Base-by-base conservation (phyloP, 2,888 invertebrate genomes). In the Ormyrus thymus region DNA sequence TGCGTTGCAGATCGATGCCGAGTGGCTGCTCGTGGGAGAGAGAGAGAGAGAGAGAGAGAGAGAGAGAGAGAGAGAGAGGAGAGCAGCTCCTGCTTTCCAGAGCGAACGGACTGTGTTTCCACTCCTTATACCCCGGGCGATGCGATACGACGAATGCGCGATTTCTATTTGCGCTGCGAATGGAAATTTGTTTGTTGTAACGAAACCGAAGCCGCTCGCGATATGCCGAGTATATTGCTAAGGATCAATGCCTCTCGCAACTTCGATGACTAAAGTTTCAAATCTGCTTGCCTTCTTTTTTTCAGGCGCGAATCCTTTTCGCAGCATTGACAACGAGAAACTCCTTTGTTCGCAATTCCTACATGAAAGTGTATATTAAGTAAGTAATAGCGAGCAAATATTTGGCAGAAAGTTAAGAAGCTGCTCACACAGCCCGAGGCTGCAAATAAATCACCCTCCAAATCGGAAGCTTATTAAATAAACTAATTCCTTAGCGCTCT, bases 121-220 rank as follows among this genome's bases (percentile, higher is more conserved):
- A 10, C 10, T 10, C 46, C 29, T 65, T n/a, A 55, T 56, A 45
- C 55, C 13, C 6, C 45, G n/a, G 43, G 29, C 29, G 29, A 29
- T 29, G 29, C 29, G 29, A 29, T 29, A 29, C 29, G 29, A 29
- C 43, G 66, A 10, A 51, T 43, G 6, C 68, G 68, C 55, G 61
- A 78, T 78, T 73, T 73, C 55, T 68, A 68, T 78, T 78, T 73
- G 68, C 66, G 11, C 55, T 53, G 45, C 43, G 58, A 71, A 71
- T 65, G 65, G 58, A 46, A 68, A 78, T 73, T 66, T 71, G 72
- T 59, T 59, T 7, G 65, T 53, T 66, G 71, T n/a, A 29, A 56
- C 11, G 59, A 7, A 7, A 2, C 11, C 43, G 7, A 9, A 45
- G 43, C 56, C n/a, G 43, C 29, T 7, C 7, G 6, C 15, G 59